These are phyloP conservation scores for Siniperca obscura DNA, from an alignment of 2,797 vertebrate genomes.

Conservation along the genomic window DNA sequence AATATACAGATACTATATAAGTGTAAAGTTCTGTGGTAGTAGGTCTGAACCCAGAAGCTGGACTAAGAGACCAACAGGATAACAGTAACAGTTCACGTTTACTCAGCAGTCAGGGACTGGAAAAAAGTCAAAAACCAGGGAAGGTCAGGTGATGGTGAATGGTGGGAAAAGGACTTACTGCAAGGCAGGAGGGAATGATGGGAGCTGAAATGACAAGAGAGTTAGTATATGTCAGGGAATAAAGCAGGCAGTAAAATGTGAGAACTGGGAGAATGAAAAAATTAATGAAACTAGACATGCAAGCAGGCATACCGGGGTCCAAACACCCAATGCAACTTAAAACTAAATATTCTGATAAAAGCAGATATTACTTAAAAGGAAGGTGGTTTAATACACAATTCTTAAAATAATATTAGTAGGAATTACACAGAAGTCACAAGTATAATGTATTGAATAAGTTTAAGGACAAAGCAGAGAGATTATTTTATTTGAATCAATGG, in stretches of 20 bases:
- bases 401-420: no score
- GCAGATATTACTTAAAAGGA: no score
- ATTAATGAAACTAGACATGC: not conserved
- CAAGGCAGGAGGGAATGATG: slow-evolving; percentile 3
- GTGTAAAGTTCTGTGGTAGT: not conserved
- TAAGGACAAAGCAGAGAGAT: not conserved
- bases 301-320: not conserved
- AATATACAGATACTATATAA: no score
- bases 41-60: not conserved
- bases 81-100: not conserved
- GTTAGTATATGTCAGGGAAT: not conserved
- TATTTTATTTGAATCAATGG: no score
- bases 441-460: no score
- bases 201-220: not conserved
- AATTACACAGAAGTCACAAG: no score
- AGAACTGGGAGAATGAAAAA: not conserved
- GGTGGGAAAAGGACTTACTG: not conserved
- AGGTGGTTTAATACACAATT: no score
- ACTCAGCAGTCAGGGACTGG: not conserved
- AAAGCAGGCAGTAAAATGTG: not conserved
- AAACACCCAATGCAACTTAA: not conserved
- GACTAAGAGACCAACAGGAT: not conserved
- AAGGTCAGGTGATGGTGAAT: slow-evolving; percentile 9
- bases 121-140: no score
- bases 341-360: no score